Conservation (phyloP, 1,140 invertebrate genomes). For the Brachionus plicatilis region DNA sequence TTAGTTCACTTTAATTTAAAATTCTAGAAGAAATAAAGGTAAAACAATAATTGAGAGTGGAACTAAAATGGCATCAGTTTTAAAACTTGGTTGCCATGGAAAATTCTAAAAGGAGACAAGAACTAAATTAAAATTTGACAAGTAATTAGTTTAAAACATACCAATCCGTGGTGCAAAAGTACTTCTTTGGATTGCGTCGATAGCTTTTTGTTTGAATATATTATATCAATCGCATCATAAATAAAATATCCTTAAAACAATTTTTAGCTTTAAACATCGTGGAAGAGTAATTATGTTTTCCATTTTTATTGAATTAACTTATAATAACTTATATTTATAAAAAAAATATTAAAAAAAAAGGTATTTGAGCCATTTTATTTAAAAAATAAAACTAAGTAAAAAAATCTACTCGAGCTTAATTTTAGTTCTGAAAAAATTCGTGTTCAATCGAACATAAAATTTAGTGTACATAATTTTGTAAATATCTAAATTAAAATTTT, state of each 20-base stretch:
- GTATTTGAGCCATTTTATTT: not conserved
- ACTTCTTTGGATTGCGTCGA: conserved; percentile 38
- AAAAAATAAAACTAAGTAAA: not conserved
- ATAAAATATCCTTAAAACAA: conserved; percentile 32
- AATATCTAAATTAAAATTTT: no score
- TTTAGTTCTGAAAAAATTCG: no score
- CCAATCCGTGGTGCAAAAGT: conserved; percentile 32
- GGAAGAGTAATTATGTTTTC: not conserved
- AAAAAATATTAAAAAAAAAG: not conserved
- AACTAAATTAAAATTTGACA: not conserved
- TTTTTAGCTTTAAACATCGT: not conserved
- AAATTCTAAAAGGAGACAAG: not conserved
- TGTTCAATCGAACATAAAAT: no score
- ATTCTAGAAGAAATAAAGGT: not conserved
- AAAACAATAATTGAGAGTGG: not conserved
- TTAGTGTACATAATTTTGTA: no score
- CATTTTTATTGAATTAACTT: not conserved
- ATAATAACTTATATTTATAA: not conserved
- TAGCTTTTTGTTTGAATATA: conserved; percentile 28
- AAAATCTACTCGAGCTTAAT: no score
- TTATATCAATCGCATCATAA: conserved; percentile 27
- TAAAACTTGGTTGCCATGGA: not conserved
- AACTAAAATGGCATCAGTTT: not conserved
- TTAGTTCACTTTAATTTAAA: not conserved
- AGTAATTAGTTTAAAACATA: not conserved